Conservation (phyloP, 2,797 vertebrate genomes). For the Bradypodion pumilum region DNA sequence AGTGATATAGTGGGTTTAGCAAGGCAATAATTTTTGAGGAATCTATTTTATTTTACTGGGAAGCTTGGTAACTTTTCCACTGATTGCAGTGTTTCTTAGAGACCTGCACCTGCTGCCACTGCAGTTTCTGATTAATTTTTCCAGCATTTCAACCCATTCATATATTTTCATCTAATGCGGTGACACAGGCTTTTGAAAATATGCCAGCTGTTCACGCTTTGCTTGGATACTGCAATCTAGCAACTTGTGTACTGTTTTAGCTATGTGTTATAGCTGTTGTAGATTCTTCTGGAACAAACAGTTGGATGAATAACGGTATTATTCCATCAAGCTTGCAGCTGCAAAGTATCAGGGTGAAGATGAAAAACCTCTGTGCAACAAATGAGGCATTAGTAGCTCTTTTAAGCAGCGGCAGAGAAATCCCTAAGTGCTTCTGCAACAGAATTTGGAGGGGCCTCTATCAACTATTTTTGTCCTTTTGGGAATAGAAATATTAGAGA, state of each 20-base stretch:
- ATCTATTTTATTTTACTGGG: slow-evolving; percentile 49
- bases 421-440: background rate
- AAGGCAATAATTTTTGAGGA: slow-evolving; percentile 60
- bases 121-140: slow-evolving; percentile 57
- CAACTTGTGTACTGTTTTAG: background rate
- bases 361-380: background rate
- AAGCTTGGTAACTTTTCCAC: slow-evolving; percentile 55
- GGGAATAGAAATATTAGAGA: background rate
- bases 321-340: background rate
- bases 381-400: background rate
- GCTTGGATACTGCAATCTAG: slow-evolving; percentile 17
- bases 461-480: background rate
- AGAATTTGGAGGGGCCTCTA: background rate
- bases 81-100: slow-evolving; percentile 44
- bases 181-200: slow-evolving; percentile 27
- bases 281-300: slow-evolving; percentile 5
- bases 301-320: background rate
- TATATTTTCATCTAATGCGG: slow-evolving; percentile 41
- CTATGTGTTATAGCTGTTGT: background rate
- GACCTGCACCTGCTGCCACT: slow-evolving; percentile 49
- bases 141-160: slow-evolving; percentile 30
- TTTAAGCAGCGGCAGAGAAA: background rate
- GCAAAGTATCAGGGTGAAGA: slow-evolving; percentile 2
- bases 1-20: slow-evolving; percentile 46
- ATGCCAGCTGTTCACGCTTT: background rate